Conservation (phyloP, 1,140 invertebrate species). For the Berghia stephanieae region DNA sequence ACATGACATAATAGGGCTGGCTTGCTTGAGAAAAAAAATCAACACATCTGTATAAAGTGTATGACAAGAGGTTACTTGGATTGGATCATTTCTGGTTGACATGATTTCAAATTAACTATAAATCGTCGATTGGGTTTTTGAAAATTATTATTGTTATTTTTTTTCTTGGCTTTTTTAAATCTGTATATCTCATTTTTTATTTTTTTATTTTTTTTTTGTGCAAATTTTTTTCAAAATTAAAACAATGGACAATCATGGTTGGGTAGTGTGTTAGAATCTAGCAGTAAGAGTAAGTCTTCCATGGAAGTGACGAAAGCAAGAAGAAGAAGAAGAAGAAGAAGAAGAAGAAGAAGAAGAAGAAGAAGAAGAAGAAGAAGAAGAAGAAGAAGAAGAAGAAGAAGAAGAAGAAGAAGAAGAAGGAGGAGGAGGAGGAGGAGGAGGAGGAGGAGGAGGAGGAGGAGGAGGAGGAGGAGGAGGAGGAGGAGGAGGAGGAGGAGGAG, state of each 20-base stretch:
- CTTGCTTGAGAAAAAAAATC: too few relatives aligned
- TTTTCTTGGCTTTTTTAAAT: too few relatives aligned
- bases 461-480: neutral
- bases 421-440: neutral
- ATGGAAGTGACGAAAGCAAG: neutral
- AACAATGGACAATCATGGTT: too few relatives aligned
- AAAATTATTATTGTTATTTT: too few relatives aligned
- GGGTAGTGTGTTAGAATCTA: too few relatives aligned
- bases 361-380: too few relatives aligned
- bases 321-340: neutral
- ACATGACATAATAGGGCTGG: too few relatives aligned
- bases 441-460: neutral
- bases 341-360: neutral
- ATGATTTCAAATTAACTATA: too few relatives aligned
- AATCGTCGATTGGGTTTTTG: too few relatives aligned
- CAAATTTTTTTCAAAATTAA: neutral
- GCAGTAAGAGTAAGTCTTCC: neutral
- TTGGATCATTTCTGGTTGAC: too few relatives aligned
- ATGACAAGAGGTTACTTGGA: too few relatives aligned
- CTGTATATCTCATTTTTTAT: neutral
- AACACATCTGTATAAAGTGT: too few relatives aligned
- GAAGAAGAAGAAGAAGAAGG: neutral
- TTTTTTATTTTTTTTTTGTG: constrained; percentile 4
- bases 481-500: neutral
- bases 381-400: neutral